These are phyloP conservation scores for Proteles cristata DNA, from an alignment of 2,113 vertebrate species.

Conservation along the genomic window DNA sequence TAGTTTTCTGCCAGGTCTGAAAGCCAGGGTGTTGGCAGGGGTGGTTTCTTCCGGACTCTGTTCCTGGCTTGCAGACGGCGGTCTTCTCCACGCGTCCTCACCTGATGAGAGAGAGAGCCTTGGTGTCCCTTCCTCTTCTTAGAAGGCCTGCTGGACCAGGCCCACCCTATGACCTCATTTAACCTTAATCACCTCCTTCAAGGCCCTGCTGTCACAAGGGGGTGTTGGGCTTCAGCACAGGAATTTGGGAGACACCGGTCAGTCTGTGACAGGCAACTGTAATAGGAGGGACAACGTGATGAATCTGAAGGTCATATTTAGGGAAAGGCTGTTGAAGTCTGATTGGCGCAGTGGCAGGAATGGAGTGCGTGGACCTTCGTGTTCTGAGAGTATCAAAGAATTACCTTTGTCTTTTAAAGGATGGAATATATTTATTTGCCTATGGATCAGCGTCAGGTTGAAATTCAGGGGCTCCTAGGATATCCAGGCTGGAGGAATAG, in stretches of 20 bases:
- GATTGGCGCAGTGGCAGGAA: not conserved
- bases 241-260: not conserved
- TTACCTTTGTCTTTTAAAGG: constrained; percentile 52
- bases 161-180: not conserved
- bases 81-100: too few species aligned
- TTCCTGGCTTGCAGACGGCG: too few species aligned
- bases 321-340: not conserved
- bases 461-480: not conserved
- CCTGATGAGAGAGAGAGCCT: not conserved
- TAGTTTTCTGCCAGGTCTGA: not conserved
- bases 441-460: constrained; percentile 29
- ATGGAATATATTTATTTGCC: not conserved
- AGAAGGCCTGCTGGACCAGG: not conserved
- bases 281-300: not conserved
- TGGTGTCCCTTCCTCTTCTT: not conserved
- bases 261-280: not conserved
- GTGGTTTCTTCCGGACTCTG: not conserved
- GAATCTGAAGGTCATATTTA: not conserved
- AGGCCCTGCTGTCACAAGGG: not conserved
- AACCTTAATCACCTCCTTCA: not conserved
- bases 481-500: constrained; percentile 66
- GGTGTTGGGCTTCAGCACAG: too few species aligned
- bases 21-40: not conserved
- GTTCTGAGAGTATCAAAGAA: not conserved
- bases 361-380: not conserved